Percentiles rank a stretch among this genome's conserved stretches.
These are phyloP conservation scores for Brachynemurus nebulosus DNA, from an alignment of 2,888 invertebrate species.

Conservation along the genomic window DNA sequence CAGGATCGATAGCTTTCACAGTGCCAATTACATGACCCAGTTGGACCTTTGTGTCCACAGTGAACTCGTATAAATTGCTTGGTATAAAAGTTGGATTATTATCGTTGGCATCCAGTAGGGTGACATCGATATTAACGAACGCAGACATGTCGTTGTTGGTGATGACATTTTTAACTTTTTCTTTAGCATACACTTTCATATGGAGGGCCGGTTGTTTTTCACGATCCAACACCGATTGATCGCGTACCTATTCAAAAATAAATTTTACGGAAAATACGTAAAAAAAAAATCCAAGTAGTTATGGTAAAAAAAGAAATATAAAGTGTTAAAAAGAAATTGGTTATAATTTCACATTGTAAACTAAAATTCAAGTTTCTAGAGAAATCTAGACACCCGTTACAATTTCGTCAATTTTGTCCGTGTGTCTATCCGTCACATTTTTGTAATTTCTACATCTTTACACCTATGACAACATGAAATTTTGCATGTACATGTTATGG, in stretches of 20 bases:
- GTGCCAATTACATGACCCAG: slow-evolving; percentile 62
- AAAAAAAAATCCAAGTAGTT: no score
- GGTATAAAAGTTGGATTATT: slow-evolving; percentile 79
- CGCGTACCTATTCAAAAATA: slow-evolving; percentile 32
- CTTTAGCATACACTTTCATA: slow-evolving; percentile 66
- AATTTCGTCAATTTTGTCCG: no score
- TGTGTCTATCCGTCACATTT: no score
- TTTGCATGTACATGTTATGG: no score
- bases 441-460: no score
- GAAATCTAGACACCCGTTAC: no score
- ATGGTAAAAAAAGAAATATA: no score
- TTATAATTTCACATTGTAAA: no score
- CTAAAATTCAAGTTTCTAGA: no score
- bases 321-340: no score
- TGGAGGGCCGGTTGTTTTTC: slow-evolving; percentile 58
- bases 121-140: slow-evolving; percentile 64
- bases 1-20: slow-evolving; percentile 70
- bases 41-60: slow-evolving; percentile 47
- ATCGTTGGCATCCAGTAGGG: slow-evolving; percentile 78
- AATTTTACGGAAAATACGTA: no score
- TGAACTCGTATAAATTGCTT: slow-evolving; percentile 69
- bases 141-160: slow-evolving; percentile 35
- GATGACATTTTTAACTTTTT: slow-evolving; percentile 56
- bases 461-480: no score
- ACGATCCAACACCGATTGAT: slow-evolving; percentile 61